Evolutionary conservation across 2,888 invertebrate genomes (phyloP), one percentile per base, ranked within the genome.

Genomic region (Toxonevra muliebris): DNA sequence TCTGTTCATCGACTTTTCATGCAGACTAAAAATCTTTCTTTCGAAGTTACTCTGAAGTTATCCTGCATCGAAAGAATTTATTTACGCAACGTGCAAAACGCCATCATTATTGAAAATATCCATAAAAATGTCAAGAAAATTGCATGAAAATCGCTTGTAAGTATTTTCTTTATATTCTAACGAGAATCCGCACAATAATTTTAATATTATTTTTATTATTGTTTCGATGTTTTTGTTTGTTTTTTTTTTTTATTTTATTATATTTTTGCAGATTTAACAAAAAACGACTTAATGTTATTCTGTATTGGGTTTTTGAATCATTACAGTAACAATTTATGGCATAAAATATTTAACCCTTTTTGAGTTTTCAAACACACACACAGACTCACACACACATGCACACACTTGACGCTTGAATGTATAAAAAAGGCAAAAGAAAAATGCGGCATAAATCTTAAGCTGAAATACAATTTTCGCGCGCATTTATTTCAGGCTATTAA

Each of bases 321-420:
- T 13, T 42, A 62, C 42, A 2, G 12, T 10, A 13, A 19, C 54
- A 15, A 19, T 63, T 55, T 55, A 30, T 17, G 43, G 55, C 12
- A 45, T 63, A 54, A 63, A 55, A 55, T 54, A 43, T 45, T 63
- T 54, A 55, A 63, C 63, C 54, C 54, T 55, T 63, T 53, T 13
- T 54, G 2, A 40, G 17, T 12, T 10, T 41, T 20, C 11, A n/a
- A 11, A 43, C 13, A 50, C 30, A 48, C 30, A 20, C 48, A 30
- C 15, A 60, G 15, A 52, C 13, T 40, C 8, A 61, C 17, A 41
- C 13, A 43, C 43, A 19, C 0, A 17, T 9, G 19, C 48, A 55
- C 5, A 11, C 48, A 48, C 48, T 48, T 15, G 15, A 48, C 11
- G 11, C 15, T 15, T 7, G 9, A 48, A 13, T 13, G 48, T 48